A percentile compares a stretch with the other conserved stretches of the same genome.
These are phyloP conservation scores for Trachelus troglodyta DNA, from an alignment of 2,888 invertebrate species.

Conservation along the genomic window DNA sequence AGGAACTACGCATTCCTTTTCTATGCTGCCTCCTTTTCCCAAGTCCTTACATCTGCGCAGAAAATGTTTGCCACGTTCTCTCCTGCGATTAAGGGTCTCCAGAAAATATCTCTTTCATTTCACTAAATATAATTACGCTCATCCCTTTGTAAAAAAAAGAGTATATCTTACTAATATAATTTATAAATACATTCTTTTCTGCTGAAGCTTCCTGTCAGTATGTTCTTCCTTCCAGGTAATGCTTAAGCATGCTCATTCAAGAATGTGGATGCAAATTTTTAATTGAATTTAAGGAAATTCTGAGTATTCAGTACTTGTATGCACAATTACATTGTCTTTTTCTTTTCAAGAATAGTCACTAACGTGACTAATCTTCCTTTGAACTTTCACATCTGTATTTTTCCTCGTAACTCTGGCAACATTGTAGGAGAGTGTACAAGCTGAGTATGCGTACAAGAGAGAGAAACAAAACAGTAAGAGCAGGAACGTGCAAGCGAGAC, in stretches of 20 bases:
- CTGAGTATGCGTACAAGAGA: conserved; percentile 14
- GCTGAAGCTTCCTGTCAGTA: too few species aligned
- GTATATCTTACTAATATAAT: too few species aligned
- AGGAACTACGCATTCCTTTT: conserved; percentile 24
- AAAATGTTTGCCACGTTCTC: background rate
- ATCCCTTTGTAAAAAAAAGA: too few species aligned
- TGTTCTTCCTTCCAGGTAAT: too few species aligned
- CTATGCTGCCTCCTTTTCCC: conserved; percentile 3
- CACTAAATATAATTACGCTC: too few species aligned
- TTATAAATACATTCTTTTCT: too few species aligned
- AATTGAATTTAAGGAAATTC: too few species aligned
- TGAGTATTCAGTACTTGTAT: too few species aligned
- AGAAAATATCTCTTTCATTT: background rate
- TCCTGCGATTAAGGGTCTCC: background rate
- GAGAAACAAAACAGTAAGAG: background rate
- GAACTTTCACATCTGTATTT: conserved; percentile 55
- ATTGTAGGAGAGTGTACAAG: conserved; percentile 21
- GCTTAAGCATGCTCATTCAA: too few species aligned
- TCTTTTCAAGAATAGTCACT: too few species aligned
- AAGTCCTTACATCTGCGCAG: background rate
- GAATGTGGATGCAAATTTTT: too few species aligned
- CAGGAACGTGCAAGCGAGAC: conserved; percentile 7
- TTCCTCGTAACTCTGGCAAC: conserved; percentile 40
- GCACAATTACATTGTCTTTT: too few species aligned
- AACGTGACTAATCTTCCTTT: conserved; percentile 29